These are phyloP conservation scores for Strigamia transsilvanica DNA, from an alignment of 2,888 invertebrate species.

Conservation along the genomic window DNA sequence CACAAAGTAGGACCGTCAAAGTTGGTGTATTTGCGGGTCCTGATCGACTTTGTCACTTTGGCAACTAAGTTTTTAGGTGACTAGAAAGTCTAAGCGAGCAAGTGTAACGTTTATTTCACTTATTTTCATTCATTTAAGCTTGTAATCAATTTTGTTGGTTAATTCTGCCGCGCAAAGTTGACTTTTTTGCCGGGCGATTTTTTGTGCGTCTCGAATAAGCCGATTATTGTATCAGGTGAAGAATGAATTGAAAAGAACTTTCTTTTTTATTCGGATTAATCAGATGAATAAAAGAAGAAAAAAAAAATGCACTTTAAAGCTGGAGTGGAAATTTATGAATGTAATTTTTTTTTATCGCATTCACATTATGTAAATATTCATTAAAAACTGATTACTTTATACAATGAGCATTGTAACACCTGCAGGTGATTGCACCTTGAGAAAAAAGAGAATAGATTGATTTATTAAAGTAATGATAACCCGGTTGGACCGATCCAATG, in stretches of 20 bases:
- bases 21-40: too few relatives aligned
- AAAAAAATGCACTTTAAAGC: neutral
- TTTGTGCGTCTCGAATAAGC: neutral
- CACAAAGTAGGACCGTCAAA: too few relatives aligned
- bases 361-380: constrained; percentile 20
- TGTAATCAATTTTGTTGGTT: too few relatives aligned
- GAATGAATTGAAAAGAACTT: neutral
- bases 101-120: too few relatives aligned
- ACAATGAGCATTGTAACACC: constrained; percentile 20
- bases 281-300: neutral
- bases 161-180: too few relatives aligned
- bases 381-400: constrained; percentile 15
- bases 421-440: constrained; percentile 20
- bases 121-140: too few relatives aligned
- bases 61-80: too few relatives aligned
- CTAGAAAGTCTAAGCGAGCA: too few relatives aligned
- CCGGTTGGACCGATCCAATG: constrained; percentile 5
- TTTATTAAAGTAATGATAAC: constrained; percentile 20
- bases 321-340: neutral
- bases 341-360: neutral
- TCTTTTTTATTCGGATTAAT: neutral
- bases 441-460: constrained; percentile 1
- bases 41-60: too few relatives aligned
- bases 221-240: neutral
- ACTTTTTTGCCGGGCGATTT: too few relatives aligned